Percentiles rank a stretch among this genome's conserved stretches.
phyloP scores from a whole-genome alignment of 2,888 invertebrate genomes.

The Diplazon laetatorius region DNA sequence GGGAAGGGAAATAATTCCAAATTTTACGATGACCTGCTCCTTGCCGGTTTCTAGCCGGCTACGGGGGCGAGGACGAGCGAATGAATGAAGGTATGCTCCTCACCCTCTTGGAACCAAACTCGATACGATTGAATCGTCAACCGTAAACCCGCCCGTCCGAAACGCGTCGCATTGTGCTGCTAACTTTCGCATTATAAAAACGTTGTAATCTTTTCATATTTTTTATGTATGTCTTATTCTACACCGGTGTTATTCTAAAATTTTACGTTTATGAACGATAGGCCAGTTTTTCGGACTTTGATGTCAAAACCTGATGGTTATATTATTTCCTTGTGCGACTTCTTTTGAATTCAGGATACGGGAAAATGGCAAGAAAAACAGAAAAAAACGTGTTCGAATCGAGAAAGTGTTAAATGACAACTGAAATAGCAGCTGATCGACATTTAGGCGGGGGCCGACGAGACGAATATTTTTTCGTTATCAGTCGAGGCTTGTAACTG shows the following conservation, averaged over 20 bases:
- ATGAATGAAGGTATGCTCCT: conserved; percentile 16
- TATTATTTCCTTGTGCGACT: conserved; percentile 22
- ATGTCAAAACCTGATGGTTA: background rate
- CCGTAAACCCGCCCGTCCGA: conserved; percentile 65
- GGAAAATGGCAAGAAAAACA: conserved; percentile 2
- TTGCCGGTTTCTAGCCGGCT: conserved; percentile 41
- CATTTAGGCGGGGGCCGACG: background rate
- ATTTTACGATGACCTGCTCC: conserved; percentile 26
- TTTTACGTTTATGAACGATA: conserved; percentile 19
- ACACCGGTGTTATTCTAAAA: conserved; percentile 15
- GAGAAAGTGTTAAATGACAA: conserved; percentile 17
- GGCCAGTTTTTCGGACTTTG: background rate
- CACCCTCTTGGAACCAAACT: conserved; percentile 23
- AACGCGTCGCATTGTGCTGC: conserved; percentile 64
- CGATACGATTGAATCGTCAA: conserved; percentile 74
- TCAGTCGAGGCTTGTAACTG: conserved; percentile 49
- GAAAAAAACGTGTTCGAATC: background rate
- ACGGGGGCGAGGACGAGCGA: conserved; percentile 32
- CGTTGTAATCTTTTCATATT: conserved; percentile 70
- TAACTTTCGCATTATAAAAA: conserved; percentile 77
- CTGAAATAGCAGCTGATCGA: conserved; percentile 27
- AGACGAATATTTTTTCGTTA: conserved; percentile 20
- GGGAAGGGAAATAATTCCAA: conserved; percentile 35
- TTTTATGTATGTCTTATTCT: background rate
- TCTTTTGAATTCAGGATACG: conserved; percentile 6